Evolutionary conservation across 2,888 invertebrate genomes (phyloP).

Genomic region (Mellilla xanthometata): DNA sequence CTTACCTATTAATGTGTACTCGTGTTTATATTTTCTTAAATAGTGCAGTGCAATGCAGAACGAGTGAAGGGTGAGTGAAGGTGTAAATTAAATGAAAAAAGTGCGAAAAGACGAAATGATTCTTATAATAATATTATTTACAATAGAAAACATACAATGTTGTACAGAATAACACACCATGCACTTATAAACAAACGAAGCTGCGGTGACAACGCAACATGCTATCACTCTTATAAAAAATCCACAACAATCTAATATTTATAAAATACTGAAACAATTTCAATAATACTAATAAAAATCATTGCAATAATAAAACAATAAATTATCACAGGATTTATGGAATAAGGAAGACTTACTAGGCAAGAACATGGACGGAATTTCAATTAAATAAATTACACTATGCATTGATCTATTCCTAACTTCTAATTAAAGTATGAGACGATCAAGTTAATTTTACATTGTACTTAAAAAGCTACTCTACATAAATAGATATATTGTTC

Average conservation of each 20-base stretch:
- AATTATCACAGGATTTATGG: conserved; percentile 59
- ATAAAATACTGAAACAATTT: conserved; percentile 47
- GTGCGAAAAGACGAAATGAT: conserved; percentile 76
- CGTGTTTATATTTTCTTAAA: too few species aligned
- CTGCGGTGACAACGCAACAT: conserved; percentile 73
- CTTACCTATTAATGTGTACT: too few species aligned
- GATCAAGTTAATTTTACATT: too few species aligned
- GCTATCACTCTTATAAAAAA: conserved; percentile 49
- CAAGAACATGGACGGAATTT: conserved; percentile 57
- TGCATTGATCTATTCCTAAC: too few species aligned
- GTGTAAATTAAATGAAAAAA: conserved; percentile 75
- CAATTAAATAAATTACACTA: too few species aligned
- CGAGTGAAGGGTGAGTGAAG: conserved; percentile 63
- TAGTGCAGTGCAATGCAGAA: conserved; percentile 34
- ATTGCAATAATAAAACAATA: conserved; percentile 37
- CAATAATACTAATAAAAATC: conserved; percentile 38
- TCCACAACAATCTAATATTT: conserved; percentile 40
- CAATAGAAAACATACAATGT: conserved; percentile 55
- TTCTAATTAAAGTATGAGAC: too few species aligned
- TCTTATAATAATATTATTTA: conserved; percentile 78
- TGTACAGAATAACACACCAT: conserved; percentile 78
- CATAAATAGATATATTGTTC: too few species aligned
- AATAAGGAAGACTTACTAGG: conserved; percentile 58
- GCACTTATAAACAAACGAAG: conserved; percentile 73
- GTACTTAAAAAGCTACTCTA: too few species aligned